phyloP scores from a whole-genome alignment of 2,113 vertebrate species.

The Vulpes vulpes region DNA sequence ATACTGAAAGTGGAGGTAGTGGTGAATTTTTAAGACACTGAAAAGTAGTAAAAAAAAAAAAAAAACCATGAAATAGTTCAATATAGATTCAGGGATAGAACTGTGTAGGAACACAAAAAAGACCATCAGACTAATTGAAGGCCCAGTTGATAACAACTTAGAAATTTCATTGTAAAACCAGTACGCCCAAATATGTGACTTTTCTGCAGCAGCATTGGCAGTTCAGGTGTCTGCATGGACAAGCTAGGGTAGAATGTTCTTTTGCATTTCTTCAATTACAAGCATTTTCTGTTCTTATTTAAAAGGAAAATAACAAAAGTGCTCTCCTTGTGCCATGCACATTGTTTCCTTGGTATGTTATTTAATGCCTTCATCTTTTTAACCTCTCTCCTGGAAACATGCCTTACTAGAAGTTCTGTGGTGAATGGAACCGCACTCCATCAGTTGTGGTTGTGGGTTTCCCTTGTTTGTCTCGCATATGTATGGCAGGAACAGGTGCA shows the following conservation, averaged over 20 bases:
- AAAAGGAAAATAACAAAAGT: constrained; percentile 42
- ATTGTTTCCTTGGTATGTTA: background rate
- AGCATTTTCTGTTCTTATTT: constrained; percentile 16
- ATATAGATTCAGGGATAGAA: background rate
- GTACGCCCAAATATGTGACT: background rate
- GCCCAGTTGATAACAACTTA: background rate
- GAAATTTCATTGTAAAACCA: background rate
- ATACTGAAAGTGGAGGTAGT: background rate
- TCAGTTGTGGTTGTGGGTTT: constrained; percentile 78
- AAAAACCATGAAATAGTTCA: background rate
- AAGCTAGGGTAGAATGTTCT: background rate
- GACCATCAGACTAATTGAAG: background rate
- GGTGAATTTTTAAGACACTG: background rate
- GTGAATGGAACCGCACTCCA: constrained; percentile 14
- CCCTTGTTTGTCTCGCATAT: constrained; percentile 38
- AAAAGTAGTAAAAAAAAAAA: background rate
- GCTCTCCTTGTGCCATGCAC: background rate
- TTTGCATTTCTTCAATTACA: background rate
- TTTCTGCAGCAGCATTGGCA: background rate
- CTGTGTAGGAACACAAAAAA: background rate
- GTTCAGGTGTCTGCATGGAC: background rate
- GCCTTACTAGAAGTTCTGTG: constrained; percentile 41
- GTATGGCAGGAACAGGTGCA: constrained; percentile 58
- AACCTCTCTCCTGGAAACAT: constrained; percentile 30
- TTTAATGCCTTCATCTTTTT: constrained; percentile 16